phyloP scores from a whole-genome alignment of 2,888 invertebrate species.

The Diploptera punctata region DNA sequence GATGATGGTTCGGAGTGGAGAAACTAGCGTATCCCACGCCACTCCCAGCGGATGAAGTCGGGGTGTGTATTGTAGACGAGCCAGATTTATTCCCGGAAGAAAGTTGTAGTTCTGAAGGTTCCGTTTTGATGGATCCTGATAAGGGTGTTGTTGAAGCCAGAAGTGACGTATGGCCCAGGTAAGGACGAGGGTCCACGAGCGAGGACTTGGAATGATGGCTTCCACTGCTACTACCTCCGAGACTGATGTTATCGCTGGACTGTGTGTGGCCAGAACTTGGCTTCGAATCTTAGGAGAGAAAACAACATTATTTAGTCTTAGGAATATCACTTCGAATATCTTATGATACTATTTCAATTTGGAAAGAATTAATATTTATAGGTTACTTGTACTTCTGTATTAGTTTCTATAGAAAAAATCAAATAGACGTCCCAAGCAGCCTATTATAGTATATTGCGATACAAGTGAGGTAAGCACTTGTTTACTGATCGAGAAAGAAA shows the following conservation, averaged over 20 bases:
- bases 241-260: background rate
- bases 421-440: no score
- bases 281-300: background rate
- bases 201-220: conserved; percentile 13
- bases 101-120: conserved; percentile 33
- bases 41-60: conserved; percentile 20
- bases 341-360: no score
- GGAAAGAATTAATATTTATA: no score
- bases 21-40: conserved; percentile 8
- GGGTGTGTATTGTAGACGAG: background rate
- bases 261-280: background rate
- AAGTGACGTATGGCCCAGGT: conserved; percentile 65
- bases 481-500: no score
- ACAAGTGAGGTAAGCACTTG: no score
- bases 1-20: conserved; percentile 18
- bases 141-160: conserved; percentile 59
- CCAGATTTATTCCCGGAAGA: background rate
- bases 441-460: no score
- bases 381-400: no score
- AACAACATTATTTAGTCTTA: no score
- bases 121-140: conserved; percentile 45
- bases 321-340: no score
- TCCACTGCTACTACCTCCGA: background rate
- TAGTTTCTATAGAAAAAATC: no score
- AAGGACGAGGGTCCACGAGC: conserved; percentile 44